Evolutionary conservation across 1,140 invertebrate genomes (phyloP).

Genomic region (Panonychus citri): DNA sequence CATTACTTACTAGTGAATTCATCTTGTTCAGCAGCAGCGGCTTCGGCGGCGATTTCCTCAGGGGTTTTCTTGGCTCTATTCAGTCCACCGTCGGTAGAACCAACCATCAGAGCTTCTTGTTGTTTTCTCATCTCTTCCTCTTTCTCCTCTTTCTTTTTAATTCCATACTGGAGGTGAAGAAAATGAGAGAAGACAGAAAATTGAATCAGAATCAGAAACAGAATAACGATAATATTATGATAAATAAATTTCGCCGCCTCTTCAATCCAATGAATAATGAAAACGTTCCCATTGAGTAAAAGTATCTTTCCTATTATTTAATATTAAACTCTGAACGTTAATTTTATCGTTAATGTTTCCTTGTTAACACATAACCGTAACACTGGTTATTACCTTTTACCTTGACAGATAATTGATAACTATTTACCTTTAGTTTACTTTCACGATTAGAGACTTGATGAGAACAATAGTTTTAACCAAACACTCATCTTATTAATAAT

Average conservation of each 20-base stretch:
- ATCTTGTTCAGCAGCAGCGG: slow-evolving; percentile 75
- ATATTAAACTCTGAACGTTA: too few relatives aligned
- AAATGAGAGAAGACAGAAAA: neutral
- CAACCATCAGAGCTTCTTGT: slow-evolving; percentile 22
- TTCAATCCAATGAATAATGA: neutral
- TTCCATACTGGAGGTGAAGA: slow-evolving; percentile 61
- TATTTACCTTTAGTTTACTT: too few relatives aligned
- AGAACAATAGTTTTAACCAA: too few relatives aligned
- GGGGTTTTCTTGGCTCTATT: slow-evolving; percentile 86
- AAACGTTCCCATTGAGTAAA: neutral
- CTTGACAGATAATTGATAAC: too few relatives aligned
- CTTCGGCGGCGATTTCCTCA: slow-evolving; percentile 79
- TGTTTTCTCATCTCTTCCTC: slow-evolving; percentile 25
- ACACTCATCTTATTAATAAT: too few relatives aligned
- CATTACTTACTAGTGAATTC: slow-evolving; percentile 78
- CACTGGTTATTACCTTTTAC: too few relatives aligned
- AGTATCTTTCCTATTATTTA: too few relatives aligned
- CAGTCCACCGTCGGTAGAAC: slow-evolving; percentile 39
- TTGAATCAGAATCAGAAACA: neutral
- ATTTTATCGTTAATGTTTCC: too few relatives aligned
- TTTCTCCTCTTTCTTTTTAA: slow-evolving; percentile 75
- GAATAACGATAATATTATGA: neutral
- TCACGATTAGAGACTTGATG: too few relatives aligned
- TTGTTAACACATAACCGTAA: too few relatives aligned
- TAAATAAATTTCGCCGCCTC: too few relatives aligned